phyloP scores from a whole-genome alignment of 2,113 vertebrate species.

The Brachypodius melanocephalos region DNA sequence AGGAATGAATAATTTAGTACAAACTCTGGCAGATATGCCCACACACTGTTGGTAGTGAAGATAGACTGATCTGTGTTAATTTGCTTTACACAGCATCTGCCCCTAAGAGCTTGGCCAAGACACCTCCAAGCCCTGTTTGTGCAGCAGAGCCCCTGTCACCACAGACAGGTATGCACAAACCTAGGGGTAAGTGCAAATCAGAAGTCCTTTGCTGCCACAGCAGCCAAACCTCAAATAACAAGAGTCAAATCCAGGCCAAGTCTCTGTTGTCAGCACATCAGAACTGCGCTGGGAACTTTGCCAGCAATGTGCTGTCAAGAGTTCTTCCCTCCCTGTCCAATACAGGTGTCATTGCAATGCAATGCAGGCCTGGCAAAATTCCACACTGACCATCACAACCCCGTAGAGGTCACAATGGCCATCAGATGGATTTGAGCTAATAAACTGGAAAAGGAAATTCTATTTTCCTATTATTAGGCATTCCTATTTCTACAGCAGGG shows the following conservation, averaged over 20 bases:
- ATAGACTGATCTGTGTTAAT: neutral
- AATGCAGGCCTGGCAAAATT: neutral
- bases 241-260: neutral
- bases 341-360: neutral
- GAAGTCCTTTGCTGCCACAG: neutral
- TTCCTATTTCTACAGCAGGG: neutral
- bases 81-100: neutral
- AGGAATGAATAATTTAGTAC: neutral
- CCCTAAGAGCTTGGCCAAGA: neutral
- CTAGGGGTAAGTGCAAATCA: neutral
- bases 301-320: neutral
- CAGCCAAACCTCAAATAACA: neutral
- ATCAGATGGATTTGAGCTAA: neutral
- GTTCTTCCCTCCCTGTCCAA: neutral
- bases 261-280: neutral
- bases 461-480: neutral
- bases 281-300: neutral
- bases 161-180: neutral
- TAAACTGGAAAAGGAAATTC: neutral
- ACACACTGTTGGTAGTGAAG: neutral
- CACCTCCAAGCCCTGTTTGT: neutral
- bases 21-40: neutral
- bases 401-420: neutral
- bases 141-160: neutral
- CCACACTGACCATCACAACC: neutral